Percentiles rank a stretch among this genome's conserved stretches.
These are phyloP conservation scores for Hecatera dysodea DNA, from an alignment of 2,888 invertebrate genomes.

Conservation along the genomic window DNA sequence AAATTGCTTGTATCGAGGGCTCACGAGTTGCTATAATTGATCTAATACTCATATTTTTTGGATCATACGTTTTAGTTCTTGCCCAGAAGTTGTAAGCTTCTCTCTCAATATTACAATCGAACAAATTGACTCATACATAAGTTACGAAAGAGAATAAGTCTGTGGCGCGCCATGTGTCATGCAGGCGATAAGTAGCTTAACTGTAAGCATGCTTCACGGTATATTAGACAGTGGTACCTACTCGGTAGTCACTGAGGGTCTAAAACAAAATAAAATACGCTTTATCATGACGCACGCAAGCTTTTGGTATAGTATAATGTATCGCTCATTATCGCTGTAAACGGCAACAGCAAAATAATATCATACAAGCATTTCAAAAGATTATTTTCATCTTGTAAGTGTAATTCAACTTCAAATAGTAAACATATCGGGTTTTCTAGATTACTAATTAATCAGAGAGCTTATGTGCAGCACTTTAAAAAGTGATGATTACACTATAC, in stretches of 20 bases:
- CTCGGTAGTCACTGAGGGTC: not conserved
- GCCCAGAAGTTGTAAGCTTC: not conserved
- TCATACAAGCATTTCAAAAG: not conserved
- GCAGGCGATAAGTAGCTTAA: constrained; percentile 6
- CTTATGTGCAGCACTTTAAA: not conserved
- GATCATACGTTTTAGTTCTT: not conserved
- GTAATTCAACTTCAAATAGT: not conserved
- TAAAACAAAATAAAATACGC: not conserved
- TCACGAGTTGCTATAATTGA: not conserved
- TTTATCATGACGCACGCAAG: constrained; percentile 8
- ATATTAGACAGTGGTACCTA: not conserved
- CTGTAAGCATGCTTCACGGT: constrained; percentile 1
- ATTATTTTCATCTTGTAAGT: not conserved
- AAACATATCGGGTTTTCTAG: not conserved
- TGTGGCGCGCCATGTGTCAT: constrained; percentile 8
- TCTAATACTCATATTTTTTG: too few species aligned
- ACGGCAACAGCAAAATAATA: constrained; percentile 2
- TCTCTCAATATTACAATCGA: not conserved
- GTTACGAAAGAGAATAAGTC: not conserved
- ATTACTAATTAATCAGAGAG: not conserved
- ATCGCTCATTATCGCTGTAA: constrained; percentile 4
- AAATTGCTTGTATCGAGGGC: not conserved
- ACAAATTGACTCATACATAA: not conserved
- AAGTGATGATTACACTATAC: not conserved
- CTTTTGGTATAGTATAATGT: not conserved